Percentiles rank a stretch among this genome's conserved stretches.
These are phyloP conservation scores for Ctenopoma multispine DNA, from an alignment of 2,797 vertebrate species.

Conservation along the genomic window DNA sequence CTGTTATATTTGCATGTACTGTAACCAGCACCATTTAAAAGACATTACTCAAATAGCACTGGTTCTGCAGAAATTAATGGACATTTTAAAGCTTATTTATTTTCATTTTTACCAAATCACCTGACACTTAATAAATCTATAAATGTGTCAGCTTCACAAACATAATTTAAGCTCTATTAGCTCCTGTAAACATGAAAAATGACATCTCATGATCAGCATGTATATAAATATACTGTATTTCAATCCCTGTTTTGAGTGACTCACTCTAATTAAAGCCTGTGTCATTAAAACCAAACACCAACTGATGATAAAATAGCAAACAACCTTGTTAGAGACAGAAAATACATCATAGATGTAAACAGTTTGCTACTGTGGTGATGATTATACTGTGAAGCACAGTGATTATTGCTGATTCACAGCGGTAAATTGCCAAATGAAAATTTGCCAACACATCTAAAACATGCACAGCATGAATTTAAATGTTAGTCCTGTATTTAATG, in stretches of 20 bases:
- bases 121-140: neutral
- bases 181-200: neutral
- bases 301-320: constrained; percentile 5
- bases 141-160: neutral
- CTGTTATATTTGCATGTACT: neutral
- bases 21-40: neutral
- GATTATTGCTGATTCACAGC: neutral
- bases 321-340: neutral
- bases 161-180: neutral
- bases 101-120: neutral
- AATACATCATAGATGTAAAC: neutral
- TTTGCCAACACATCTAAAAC: neutral
- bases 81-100: neutral
- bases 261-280: constrained; percentile 5
- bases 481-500: neutral
- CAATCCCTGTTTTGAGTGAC: too few relatives aligned
- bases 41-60: neutral
- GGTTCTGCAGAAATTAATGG: neutral
- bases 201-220: neutral
- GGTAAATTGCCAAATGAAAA: neutral
- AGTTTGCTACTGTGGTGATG: constrained; percentile 1
- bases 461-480: neutral
- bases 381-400: neutral
- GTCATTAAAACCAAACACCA: neutral
- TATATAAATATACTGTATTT: neutral